Evolutionary conservation across 2,888 invertebrate species (phyloP).

Genomic region (Galeruca laticollis): DNA sequence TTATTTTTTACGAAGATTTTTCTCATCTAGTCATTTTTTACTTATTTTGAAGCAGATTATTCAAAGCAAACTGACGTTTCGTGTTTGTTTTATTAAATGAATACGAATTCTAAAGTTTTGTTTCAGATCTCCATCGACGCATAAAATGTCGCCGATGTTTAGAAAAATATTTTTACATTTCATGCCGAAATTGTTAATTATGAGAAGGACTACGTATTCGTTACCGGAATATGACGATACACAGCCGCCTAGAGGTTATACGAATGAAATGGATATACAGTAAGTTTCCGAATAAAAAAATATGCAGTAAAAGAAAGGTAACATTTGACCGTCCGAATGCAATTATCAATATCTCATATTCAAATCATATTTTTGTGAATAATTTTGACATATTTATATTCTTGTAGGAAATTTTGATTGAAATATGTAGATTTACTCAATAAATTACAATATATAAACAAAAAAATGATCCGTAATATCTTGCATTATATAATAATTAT

Average conservation of each 20-base stretch:
- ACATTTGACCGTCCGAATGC: no score
- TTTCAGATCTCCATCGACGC: slow-evolving; percentile 88
- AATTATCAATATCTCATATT: no score
- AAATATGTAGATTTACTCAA: no score
- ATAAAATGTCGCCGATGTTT: slow-evolving; percentile 93
- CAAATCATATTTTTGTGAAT: not conserved
- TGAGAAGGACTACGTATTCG: slow-evolving; percentile 90
- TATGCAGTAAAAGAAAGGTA: not conserved
- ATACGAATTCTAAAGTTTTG: not conserved
- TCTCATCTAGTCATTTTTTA: no score
- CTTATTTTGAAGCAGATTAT: no score
- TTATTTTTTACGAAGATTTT: no score
- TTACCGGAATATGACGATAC: slow-evolving; percentile 87
- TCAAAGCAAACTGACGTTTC: no score
- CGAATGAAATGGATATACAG: slow-evolving; percentile 87
- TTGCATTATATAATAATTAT: not conserved
- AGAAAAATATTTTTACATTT: slow-evolving; percentile 90
- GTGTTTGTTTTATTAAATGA: not conserved
- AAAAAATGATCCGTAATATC: no score
- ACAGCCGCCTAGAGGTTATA: slow-evolving; percentile 83
- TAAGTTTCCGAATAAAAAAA: slow-evolving; percentile 61
- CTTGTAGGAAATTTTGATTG: no score
- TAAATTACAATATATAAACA: no score
- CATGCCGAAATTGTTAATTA: slow-evolving; percentile 91
- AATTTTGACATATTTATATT: no score